Base-by-base conservation (phyloP, 2,797 vertebrate genomes). In the Sebastes trivittatus region DNA sequence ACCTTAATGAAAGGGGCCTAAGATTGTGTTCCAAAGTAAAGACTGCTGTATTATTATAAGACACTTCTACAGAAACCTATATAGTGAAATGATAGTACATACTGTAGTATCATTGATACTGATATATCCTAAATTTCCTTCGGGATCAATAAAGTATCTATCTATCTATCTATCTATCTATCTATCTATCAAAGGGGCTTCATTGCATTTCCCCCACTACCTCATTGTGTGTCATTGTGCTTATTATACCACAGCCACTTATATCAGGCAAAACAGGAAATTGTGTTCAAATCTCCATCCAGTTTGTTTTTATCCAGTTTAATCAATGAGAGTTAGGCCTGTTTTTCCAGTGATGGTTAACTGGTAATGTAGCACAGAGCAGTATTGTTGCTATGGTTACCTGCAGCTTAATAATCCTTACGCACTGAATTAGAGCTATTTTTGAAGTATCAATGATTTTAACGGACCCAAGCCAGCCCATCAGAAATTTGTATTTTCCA, bases 361-460 rank as follows among this genome's bases (percentile, higher is more conserved):
- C 54, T 64, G n/a, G 7, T 18, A 34, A 62, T 36, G 18, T 13
- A 32, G 56, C 20, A 61, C 22, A 58, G 54, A 62, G 54, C 49
- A 36, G 27, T 23, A 65, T 14, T 60, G 72, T 80, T 81, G 42
- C 67, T 55, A 80, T 70, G n/a, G 72, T 81, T 76, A 83, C 54
- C 49, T 49, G n/a, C 62, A 63, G 56, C 23, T 61, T 32, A 42
- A 75, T 60, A 42, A 52, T 65, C 7, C 5, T 34, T 30, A 13
- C 0, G 13, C 18, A 72, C 30, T 62, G 52, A 76, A 59, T 30
- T 20, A 7, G 13, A 66, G 29, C 54, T 63, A 71, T 70, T 62
- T 77, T 75, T 72, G 10, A 67, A 63, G n/a, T 59, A 59, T 52
- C 32, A 20, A 11, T 60, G 13, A 52, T 75, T 80, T 72, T 22